Evolutionary conservation across 2,888 invertebrate genomes (phyloP), one percentile per base, ranked within the genome.

Genomic region (Mythimna vitellina): DNA sequence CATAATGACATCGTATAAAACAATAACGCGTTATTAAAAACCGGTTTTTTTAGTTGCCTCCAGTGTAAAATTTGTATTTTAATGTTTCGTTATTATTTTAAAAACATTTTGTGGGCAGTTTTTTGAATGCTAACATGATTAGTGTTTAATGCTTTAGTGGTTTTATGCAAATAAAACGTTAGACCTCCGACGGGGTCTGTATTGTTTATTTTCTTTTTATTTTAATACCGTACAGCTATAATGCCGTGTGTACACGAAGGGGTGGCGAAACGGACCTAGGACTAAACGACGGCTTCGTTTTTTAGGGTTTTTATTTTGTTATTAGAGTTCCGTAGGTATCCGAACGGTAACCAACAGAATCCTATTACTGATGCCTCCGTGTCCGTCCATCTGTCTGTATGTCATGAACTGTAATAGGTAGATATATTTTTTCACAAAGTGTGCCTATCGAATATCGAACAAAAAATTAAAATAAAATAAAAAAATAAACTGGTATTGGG

Each of bases 171-270:
- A 83, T 87, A 89, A 89, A 89, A 89, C 76, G 80, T 84, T 84
- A 84, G 87, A 89, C 87, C 87, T 83, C 86, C 85, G 72, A 79
- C 86, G 77, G 76, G 73, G 77, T 78, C 46, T 57, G 74, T 76
- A 79, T 85, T 91, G 89, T 90, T 91, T 92, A 86, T 92, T 92
- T 91, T 89, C 87, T 89, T 91, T 89, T 91, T 89, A 91, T 90
- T 91, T 91, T 87, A 88, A 87, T 88, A 88, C 84, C 78, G 81
- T 83, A 83, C 81, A 79, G 82, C 81, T 83, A 83, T 89, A 88
- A 91, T 89, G 85, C 88, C 85, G 86, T 86, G 86, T 87, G 86
- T 87, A 88, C 89, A 89, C 89, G 84, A 87, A 92, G 90, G 92
- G 93, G 92, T 90, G 90, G 90, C 85, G 85, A 90, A 92, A 88